Conservation (phyloP, 2,113 vertebrate genomes). For the Bambusicola thoracicus region DNA sequence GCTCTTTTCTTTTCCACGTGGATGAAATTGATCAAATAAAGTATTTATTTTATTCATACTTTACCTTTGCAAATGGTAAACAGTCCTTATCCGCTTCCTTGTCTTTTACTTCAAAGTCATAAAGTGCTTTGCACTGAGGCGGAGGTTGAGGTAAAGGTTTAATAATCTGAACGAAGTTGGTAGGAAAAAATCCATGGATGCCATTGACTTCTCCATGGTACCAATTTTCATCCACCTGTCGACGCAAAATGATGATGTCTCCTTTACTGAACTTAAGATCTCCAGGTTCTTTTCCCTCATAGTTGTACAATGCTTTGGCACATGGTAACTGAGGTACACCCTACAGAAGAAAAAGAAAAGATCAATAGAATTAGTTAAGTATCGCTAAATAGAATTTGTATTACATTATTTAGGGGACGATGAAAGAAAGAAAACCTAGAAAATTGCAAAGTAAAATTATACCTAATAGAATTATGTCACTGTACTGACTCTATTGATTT, state of each 20-base stretch:
- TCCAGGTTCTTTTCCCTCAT: slow-evolving; percentile 96
- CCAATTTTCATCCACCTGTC: slow-evolving; percentile 99
- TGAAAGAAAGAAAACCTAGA: not conserved
- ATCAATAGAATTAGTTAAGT: not conserved
- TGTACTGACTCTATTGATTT: not conserved
- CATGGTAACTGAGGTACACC: slow-evolving; percentile 95
- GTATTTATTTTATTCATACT: not conserved
- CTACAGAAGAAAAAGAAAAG: slow-evolving; percentile 62
- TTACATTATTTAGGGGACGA: not conserved
- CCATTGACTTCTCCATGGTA: slow-evolving; percentile 97
- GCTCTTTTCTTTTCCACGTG: not conserved
- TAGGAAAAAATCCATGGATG: slow-evolving; percentile 96
- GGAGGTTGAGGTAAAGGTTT: slow-evolving; percentile 97
- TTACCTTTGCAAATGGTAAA: slow-evolving; percentile 97
- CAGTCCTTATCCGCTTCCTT: slow-evolving; percentile 99
- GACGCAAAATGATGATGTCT: slow-evolving; percentile 95
- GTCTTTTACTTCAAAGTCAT: slow-evolving; percentile 99
- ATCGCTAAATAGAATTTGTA: not conserved
- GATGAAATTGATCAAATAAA: not conserved
- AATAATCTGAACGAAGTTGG: slow-evolving; percentile 97
- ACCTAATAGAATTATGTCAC: not conserved
- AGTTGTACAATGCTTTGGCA: slow-evolving; percentile 98
- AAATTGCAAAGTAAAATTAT: not conserved
- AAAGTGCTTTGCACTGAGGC: slow-evolving; percentile 98
- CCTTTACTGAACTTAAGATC: slow-evolving; percentile 98